phyloP scores from a whole-genome alignment of 2,113 vertebrate genomes.

The Sciurus niger region DNA sequence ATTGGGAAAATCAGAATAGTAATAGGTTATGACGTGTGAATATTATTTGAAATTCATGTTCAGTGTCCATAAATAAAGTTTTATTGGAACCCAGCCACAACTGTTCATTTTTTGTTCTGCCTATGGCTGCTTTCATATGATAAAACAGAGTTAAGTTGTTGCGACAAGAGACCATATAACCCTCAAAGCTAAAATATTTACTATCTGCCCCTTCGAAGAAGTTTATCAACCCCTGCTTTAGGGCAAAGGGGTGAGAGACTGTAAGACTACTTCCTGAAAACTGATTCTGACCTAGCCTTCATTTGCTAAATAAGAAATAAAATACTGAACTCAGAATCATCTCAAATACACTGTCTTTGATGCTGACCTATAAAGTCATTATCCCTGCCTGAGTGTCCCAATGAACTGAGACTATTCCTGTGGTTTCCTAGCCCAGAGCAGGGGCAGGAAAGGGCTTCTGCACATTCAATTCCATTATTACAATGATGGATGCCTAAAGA shows the following conservation, averaged over 20 bases:
- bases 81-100: neutral
- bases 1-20: neutral
- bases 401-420: neutral
- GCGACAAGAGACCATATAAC: neutral
- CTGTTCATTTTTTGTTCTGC: neutral
- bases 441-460: neutral
- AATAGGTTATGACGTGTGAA: neutral
- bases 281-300: neutral
- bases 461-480: neutral
- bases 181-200: neutral
- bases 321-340: neutral
- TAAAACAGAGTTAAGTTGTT: neutral
- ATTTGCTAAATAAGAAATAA: neutral
- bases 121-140: neutral
- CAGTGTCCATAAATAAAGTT: neutral
- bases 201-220: neutral
- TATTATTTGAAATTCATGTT: constrained; percentile 8
- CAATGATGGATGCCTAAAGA: neutral
- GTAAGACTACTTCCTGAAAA: neutral
- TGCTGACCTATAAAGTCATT: neutral
- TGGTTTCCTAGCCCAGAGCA: neutral
- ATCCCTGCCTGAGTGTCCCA: neutral
- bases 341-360: constrained; percentile 20
- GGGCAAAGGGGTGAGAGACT: neutral
- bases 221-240: neutral